These are phyloP conservation scores for Lissonota sp. DNA, from an alignment of 2,888 invertebrate species.

Conservation along the genomic window DNA sequence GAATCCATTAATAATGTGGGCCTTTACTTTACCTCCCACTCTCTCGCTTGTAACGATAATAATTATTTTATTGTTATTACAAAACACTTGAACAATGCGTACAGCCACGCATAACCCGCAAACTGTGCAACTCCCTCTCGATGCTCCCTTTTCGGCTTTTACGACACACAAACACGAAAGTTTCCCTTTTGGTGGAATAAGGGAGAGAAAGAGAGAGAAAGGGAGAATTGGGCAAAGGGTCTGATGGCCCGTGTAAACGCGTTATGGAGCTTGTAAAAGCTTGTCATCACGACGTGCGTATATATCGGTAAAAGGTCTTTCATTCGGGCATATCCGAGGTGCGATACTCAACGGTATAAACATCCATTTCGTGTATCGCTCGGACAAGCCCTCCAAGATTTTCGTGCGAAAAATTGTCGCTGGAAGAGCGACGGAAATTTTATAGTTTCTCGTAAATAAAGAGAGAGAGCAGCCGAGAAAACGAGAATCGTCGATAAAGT, in stretches of 20 bases:
- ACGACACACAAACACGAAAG: conserved; percentile 30
- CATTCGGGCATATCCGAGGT: conserved; percentile 7
- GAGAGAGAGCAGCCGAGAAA: conserved; percentile 23
- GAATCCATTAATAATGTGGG: background rate
- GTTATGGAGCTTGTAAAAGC: conserved; percentile 68
- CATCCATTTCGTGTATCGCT: background rate
- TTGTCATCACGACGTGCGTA: conserved; percentile 29
- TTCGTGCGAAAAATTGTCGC: conserved; percentile 7
- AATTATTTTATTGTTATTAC: conserved; percentile 44
- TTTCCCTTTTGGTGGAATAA: conserved; percentile 30
- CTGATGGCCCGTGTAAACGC: conserved; percentile 61
- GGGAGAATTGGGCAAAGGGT: conserved; percentile 19
- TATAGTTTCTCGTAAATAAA: conserved; percentile 61
- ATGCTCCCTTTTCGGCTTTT: conserved; percentile 8
- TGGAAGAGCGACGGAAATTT: conserved; percentile 48
- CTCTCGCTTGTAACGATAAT: conserved; percentile 37
- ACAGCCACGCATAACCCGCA: conserved; percentile 17
- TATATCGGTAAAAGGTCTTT: conserved; percentile 45
- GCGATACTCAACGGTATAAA: background rate
- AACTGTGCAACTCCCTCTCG: conserved; percentile 1
- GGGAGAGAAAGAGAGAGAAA: background rate
- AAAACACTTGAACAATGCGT: conserved; percentile 32
- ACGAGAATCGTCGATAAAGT: conserved; percentile 24
- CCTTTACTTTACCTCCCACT: background rate
- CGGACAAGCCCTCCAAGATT: conserved; percentile 21